Conservation (phyloP, 2,888 invertebrate species). For the Drosophila acutilabella region DNA sequence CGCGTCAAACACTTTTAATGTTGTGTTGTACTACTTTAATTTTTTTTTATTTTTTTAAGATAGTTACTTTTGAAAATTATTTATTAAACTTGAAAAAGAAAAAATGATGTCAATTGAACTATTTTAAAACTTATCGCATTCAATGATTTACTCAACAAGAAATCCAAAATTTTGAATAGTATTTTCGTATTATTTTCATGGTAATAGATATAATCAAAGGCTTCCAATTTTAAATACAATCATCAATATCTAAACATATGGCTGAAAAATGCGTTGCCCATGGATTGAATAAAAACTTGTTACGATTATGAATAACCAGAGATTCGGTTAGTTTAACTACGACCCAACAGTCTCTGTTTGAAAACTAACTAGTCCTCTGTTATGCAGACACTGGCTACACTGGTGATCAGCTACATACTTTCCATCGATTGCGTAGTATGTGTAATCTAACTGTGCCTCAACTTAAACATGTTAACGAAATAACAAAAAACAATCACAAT, state of each 20-base stretch:
- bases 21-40: not conserved
- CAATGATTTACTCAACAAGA: too few relatives aligned
- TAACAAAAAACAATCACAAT: conserved; percentile 28
- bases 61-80: not conserved
- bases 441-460: conserved; percentile 51
- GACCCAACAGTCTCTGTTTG: not conserved
- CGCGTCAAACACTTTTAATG: not conserved
- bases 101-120: conserved; percentile 49
- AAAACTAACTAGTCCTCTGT: conserved; percentile 6
- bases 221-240: conserved; percentile 63
- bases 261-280: not conserved
- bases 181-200: not conserved
- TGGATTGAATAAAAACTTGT: conserved; percentile 3
- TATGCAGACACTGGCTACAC: conserved; percentile 20
- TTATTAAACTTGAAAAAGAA: conserved; percentile 18
- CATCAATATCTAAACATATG: conserved; percentile 35
- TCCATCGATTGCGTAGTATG: not conserved
- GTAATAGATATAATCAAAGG: conserved; percentile 35
- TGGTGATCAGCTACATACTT: conserved; percentile 11
- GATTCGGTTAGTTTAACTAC: conserved; percentile 1
- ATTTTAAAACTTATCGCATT: conserved; percentile 3
- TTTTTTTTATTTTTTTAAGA: not conserved
- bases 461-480: conserved; percentile 25
- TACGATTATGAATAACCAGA: not conserved
- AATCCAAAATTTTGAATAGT: not conserved